Base-by-base conservation (phyloP, 2,113 vertebrate genomes). In the Corythornis vintsioides region DNA sequence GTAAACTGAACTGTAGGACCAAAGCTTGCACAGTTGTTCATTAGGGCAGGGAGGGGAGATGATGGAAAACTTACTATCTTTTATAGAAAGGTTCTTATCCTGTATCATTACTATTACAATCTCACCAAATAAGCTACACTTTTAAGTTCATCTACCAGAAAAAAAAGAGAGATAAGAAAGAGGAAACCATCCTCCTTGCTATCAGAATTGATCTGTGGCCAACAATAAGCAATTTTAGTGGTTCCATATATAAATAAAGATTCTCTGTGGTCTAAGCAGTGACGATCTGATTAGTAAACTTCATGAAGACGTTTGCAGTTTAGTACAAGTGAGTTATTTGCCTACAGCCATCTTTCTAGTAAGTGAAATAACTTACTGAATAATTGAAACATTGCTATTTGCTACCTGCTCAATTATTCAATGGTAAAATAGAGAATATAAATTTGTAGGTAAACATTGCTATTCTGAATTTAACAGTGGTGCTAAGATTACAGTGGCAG, bases 391-490 rank as follows among this genome's bases (percentile, higher is more conserved):
- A 88, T 92, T 94, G 90, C 79, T 97, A 93, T 96, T 97, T 96
- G 93, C 96, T 96, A 95, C 86, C 88, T 95, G 83, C 95, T 97
- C 95, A 97, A 96, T 97, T 97, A 97, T 98, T 97, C 89, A 97
- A 75, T 29, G 52, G 74, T 84, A 92, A 94, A 96, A 96, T 86
- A 94, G 35, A 95, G 65, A 96, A 86, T 96, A 96, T 94, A 90
- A 92, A 18, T 90, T 96, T 96, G 91, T 89, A 90, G 89, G 90
- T 94, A 97, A 97, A 97, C 83, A 96, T 60, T 78, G 66, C 79
- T 94, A 64, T 88, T 73, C 64, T 83, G 93, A 89, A 95, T 96
- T 92, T 92, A 92, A 70, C 70, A 93, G 25, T 91, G 61, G 40
- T 31, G 38, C 64, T 83, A 48, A 88, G 86, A 90, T 93, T 94